These are phyloP conservation scores for Drosophila murphyi DNA, from an alignment of 1,140 invertebrate species.

Conservation along the genomic window DNA sequence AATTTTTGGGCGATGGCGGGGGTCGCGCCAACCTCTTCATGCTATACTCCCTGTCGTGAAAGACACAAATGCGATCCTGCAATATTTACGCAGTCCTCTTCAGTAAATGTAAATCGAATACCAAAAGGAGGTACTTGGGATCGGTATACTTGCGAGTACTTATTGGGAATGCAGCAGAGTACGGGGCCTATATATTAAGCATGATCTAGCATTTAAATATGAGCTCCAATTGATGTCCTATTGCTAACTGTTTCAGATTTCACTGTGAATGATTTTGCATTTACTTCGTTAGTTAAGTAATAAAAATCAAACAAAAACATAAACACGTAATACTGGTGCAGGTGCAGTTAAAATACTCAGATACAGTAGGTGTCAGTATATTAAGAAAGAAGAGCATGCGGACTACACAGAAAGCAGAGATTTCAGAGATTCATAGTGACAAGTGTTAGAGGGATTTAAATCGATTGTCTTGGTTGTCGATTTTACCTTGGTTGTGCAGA, in stretches of 20 bases:
- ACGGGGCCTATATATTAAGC: constrained; percentile 16
- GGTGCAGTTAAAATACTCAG: constrained; percentile 29
- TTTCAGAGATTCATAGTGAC: constrained; percentile 3
- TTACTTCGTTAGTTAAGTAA: constrained; percentile 22
- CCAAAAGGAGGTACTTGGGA: constrained; percentile 15
- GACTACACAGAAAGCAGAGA: constrained; percentile 38
- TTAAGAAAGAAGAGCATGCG: constrained; percentile 31
- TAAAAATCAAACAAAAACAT: constrained; percentile 7
- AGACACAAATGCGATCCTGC: constrained; percentile 79
- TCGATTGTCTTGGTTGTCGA: constrained; percentile 40
- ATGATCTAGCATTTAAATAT: constrained; percentile 10
- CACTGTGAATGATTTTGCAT: constrained; percentile 20
- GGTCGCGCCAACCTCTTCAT: constrained; percentile 73
- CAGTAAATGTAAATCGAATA: constrained; percentile 6
- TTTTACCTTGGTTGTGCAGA: constrained; percentile 96
- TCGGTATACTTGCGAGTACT: constrained; percentile 4
- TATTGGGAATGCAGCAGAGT: background rate
- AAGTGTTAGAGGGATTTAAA: constrained; percentile 14
- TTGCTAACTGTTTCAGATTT: background rate
- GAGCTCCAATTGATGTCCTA: constrained; percentile 13
- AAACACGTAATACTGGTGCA: constrained; percentile 14
- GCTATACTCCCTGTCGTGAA: constrained; percentile 77
- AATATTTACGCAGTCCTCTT: constrained; percentile 54
- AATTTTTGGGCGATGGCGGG: constrained; percentile 78
- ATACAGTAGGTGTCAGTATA: constrained; percentile 4